phyloP scores from a whole-genome alignment of 2,797 vertebrate genomes.

The Amblyraja radiata region DNA sequence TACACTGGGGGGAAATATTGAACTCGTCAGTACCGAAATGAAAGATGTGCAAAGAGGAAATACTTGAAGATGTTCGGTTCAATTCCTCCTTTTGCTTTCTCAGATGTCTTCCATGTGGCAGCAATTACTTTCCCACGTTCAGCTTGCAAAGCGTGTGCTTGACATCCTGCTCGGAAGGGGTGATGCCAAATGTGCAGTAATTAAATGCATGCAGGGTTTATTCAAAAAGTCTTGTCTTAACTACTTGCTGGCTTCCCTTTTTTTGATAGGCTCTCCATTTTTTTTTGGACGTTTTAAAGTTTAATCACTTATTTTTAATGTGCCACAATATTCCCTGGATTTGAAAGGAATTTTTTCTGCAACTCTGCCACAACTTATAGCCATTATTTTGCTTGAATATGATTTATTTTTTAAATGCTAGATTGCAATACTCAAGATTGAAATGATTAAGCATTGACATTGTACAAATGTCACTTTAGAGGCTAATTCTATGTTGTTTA shows the following conservation, averaged over 20 bases:
- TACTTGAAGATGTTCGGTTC: constrained; percentile 18
- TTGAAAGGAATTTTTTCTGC: not conserved
- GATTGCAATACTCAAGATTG: not conserved
- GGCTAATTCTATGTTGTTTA: not conserved
- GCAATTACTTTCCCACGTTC: constrained; percentile 33
- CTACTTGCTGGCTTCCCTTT: constrained; percentile 28
- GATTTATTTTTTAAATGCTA: not conserved
- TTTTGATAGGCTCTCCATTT: not conserved
- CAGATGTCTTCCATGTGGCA: constrained; percentile 22
- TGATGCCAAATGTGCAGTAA: constrained; percentile 6
- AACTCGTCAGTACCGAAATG: constrained; percentile 25
- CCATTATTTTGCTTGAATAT: too few species aligned
- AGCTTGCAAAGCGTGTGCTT: not conserved
- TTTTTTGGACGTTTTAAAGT: not conserved
- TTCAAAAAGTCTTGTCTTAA: constrained; percentile 3
- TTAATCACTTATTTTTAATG: constrained; percentile 10
- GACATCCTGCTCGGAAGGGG: constrained; percentile 25
- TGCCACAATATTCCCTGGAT: not conserved
- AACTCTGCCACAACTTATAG: too few species aligned
- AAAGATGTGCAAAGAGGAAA: constrained; percentile 1
- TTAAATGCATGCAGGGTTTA: constrained; percentile 27
- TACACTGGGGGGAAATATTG: not conserved
- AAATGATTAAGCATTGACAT: not conserved
- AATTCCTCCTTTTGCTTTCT: constrained; percentile 31
- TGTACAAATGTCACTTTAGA: not conserved